phyloP scores from a whole-genome alignment of 2,797 vertebrate species.

The Aeoliscus strigatus region DNA sequence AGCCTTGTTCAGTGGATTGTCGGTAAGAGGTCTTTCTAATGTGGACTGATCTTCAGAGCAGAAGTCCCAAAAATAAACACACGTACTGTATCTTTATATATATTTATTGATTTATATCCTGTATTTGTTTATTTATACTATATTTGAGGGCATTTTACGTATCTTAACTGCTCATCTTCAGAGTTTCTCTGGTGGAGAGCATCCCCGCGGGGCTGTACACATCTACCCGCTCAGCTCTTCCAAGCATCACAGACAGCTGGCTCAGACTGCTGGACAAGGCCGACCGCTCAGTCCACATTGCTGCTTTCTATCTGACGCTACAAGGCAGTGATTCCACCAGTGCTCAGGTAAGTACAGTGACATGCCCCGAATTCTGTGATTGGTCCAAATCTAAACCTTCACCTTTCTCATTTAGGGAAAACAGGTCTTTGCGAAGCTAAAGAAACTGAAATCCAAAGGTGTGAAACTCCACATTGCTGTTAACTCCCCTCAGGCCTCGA shows the following conservation, averaged over 20 bases:
- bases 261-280: constrained; percentile 65
- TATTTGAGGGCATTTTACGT: no score
- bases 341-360: constrained; percentile 39
- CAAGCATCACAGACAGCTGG: constrained; percentile 71
- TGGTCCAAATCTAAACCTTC: not conserved
- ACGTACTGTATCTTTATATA: no score
- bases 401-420: constrained; percentile 59
- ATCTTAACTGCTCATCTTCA: constrained; percentile 32
- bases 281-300: constrained; percentile 69
- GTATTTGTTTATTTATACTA: no score
- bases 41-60: not conserved
- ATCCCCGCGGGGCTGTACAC: constrained; percentile 65
- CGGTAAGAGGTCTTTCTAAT: constrained; percentile 54
- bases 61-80: not conserved
- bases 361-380: accelerated
- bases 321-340: constrained; percentile 46
- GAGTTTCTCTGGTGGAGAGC: constrained; percentile 76
- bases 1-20: constrained; percentile 69
- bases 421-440: constrained; percentile 66
- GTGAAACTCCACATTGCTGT: constrained; percentile 71
- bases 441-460: constrained; percentile 63
- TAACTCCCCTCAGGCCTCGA: constrained; percentile 66
- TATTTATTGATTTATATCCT: no score
- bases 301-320: constrained; percentile 77
- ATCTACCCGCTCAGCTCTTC: constrained; percentile 22